Conservation (phyloP, 2,797 vertebrate species). For the Poeciliopsis paucimaculata region DNA sequence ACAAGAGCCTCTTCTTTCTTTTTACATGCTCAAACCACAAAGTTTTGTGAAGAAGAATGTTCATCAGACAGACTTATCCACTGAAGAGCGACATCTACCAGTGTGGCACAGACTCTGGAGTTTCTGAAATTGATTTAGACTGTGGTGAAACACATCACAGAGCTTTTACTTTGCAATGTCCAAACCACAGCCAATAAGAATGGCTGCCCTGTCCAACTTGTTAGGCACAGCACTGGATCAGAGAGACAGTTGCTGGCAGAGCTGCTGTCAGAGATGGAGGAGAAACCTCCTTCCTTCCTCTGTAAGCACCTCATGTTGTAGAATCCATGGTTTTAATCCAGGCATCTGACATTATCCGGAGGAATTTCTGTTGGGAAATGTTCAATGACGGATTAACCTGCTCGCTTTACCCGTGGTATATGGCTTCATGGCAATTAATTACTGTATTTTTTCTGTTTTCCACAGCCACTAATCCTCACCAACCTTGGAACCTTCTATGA, state of each 20-base stretch:
- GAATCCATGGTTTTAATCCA: background rate
- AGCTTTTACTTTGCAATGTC: constrained; percentile 20
- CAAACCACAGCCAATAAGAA: constrained; percentile 48
- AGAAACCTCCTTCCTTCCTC: background rate
- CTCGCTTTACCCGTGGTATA: background rate
- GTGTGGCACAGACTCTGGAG: constrained; percentile 28
- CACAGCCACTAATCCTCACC: background rate
- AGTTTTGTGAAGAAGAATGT: constrained; percentile 33
- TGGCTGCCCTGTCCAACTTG: constrained; percentile 40
- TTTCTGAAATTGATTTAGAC: constrained; percentile 27
- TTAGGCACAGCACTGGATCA: constrained; percentile 48
- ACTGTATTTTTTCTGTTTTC: background rate
- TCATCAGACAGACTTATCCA: constrained; percentile 15
- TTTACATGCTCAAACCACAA: constrained; percentile 32
- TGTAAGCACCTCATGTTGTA: constrained; percentile 16
- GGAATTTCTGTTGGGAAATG: background rate
- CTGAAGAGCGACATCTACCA: constrained; percentile 26
- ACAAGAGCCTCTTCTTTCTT: constrained; percentile 11
- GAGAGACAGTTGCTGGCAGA: constrained; percentile 19
- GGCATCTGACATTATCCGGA: background rate
- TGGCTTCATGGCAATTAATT: background rate
- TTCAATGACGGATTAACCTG: background rate
- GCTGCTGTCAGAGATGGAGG: constrained; percentile 17
- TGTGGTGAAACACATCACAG: constrained; percentile 35
- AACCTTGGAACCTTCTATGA: background rate